phyloP scores from a whole-genome alignment of 2,797 vertebrate species.

The Semotilus atromaculatus region DNA sequence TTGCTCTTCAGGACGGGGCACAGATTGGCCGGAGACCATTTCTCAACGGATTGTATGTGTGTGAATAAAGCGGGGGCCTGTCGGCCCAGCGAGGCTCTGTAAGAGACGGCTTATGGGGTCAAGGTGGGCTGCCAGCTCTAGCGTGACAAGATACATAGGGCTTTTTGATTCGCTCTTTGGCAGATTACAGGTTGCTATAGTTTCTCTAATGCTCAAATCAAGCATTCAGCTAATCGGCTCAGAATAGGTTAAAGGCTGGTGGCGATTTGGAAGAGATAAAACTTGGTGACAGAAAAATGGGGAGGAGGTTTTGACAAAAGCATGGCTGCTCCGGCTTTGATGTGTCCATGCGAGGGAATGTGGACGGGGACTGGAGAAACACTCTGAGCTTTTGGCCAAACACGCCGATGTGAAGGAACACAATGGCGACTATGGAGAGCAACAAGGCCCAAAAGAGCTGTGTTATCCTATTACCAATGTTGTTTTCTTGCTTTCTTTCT shows the following conservation, averaged over 20 bases:
- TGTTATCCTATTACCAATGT: conserved; percentile 36
- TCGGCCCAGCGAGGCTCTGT: conserved; percentile 56
- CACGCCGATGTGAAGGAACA: conserved; percentile 59
- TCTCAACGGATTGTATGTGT: conserved; percentile 43
- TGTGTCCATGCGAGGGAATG: conserved; percentile 67
- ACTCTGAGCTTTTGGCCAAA: conserved; percentile 66
- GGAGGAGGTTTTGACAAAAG: conserved; percentile 80
- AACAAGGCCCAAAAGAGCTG: conserved; percentile 11
- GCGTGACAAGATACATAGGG: conserved; percentile 65
- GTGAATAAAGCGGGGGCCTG: conserved; percentile 59
- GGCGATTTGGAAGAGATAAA: conserved; percentile 79
- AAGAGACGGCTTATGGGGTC: conserved; percentile 57
- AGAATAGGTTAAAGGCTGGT: conserved; percentile 88
- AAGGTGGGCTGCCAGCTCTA: conserved; percentile 62
- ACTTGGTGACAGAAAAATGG: conserved; percentile 85
- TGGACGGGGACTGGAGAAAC: conserved; percentile 69
- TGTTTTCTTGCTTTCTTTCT: conserved; percentile 41
- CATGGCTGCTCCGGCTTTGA: conserved; percentile 72
- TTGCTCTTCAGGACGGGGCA: neutral
- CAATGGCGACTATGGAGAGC: conserved; percentile 43
- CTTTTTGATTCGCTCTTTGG: conserved; percentile 61
- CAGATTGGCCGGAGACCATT: neutral
- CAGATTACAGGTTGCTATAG: conserved; percentile 90
- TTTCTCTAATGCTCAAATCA: conserved; percentile 86
- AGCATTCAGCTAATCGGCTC: conserved; percentile 84